These are phyloP conservation scores for Dynastes hyllus DNA, from an alignment of 2,888 invertebrate species.

Conservation along the genomic window DNA sequence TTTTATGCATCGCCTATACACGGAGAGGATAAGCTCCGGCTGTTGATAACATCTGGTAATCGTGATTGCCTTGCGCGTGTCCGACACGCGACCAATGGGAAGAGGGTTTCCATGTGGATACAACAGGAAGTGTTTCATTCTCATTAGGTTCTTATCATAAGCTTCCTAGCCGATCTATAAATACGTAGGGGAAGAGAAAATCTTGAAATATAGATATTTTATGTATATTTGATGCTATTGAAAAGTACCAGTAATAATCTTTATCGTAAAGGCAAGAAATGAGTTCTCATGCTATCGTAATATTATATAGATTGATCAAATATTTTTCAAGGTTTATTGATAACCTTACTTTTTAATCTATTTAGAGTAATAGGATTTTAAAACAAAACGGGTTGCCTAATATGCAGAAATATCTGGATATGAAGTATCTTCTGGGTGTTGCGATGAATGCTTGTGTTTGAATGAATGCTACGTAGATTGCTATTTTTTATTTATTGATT, in stretches of 20 bases:
- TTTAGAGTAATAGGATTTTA: too few species aligned
- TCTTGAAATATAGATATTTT: constrained; percentile 65
- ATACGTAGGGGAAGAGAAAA: constrained; percentile 63
- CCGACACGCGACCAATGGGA: constrained; percentile 60
- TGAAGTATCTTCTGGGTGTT: too few species aligned
- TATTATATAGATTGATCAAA: too few species aligned
- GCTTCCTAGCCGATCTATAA: constrained; percentile 69
- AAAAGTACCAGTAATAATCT: constrained; percentile 9
- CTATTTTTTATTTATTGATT: too few species aligned
- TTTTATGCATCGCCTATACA: constrained; percentile 37
- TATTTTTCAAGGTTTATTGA: too few species aligned
- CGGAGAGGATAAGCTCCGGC: constrained; percentile 54
- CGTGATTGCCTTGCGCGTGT: constrained; percentile 60
- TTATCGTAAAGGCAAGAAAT: not conserved
- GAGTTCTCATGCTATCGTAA: not conserved
- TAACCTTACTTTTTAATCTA: too few species aligned
- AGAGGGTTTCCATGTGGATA: constrained; percentile 60
- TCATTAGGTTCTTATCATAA: constrained; percentile 68
- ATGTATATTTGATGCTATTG: constrained; percentile 52
- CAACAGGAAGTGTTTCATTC: constrained; percentile 63
- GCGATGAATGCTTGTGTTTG: too few species aligned
- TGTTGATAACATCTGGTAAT: constrained; percentile 62
- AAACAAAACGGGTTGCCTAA: too few species aligned
- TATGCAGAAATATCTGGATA: too few species aligned
- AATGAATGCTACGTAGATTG: too few species aligned